Base-by-base conservation (phyloP, 1,140 invertebrate genomes). In the Ctenoplectra terminalis region DNA sequence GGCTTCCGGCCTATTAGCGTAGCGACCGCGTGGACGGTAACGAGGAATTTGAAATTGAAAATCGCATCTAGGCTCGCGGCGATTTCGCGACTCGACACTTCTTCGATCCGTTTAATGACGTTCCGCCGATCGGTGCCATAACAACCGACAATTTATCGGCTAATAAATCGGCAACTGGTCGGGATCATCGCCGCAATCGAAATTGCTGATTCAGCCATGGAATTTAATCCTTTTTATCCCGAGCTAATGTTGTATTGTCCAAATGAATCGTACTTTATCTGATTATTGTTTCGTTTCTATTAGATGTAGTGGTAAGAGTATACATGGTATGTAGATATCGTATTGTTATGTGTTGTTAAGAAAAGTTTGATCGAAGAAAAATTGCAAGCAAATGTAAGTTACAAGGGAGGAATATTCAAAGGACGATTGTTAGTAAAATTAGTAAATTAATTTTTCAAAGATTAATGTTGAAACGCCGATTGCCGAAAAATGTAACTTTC, bases 131-230 rank as follows among this genome's bases (percentile, higher is more conserved):
- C 58, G 43, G 58, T 67, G 54, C 60, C 64, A 83, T 95, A 75
- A 94, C 91, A 63, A 91, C 94, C 61, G 93, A 93, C 90, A 94
- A 94, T 79, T 93, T 92, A 91, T 90, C 90, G 90, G 72, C 83
- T 88, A 89, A 91, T 92, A 92, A 91, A 92, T 92, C 85, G 90
- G 92, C 86, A 92, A 87, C 94, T 95, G 89, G 82, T 88, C 85
- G 88, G 85, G 90, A 88, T 81, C 87, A 81, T 85, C 75, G 88
- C 89, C 89, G 88, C 88, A 87, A 88, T 91, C 78, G 83, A 88
- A 90, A 89, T 74, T 54, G 58, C 79, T 79, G 84, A 88, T 81
- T 61, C 8, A 9, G 31, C 34, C 48, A 46, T 63, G 46, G 73
- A 78, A 69, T 87, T 69, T 52, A 74, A 31, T 11, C 34, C 11